phyloP scores from a whole-genome alignment of 2,888 invertebrate genomes.

The Tuta absoluta region DNA sequence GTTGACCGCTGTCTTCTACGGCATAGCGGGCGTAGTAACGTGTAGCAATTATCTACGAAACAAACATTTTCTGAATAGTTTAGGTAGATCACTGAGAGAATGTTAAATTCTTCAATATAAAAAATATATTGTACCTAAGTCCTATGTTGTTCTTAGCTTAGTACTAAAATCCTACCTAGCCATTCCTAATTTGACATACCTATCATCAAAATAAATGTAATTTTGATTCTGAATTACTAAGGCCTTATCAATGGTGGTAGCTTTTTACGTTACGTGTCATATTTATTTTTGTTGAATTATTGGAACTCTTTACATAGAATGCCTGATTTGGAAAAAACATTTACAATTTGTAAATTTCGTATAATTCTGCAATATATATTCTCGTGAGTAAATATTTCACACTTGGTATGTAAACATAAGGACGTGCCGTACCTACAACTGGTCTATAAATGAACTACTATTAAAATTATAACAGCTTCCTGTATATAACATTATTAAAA shows the following conservation, averaged over 20 bases:
- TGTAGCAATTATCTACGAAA: background rate
- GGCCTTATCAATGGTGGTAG: too few species aligned
- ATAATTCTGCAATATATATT: conserved; percentile 14
- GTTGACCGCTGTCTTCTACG: background rate
- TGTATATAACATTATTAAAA: background rate
- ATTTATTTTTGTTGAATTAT: background rate
- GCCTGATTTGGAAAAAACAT: background rate
- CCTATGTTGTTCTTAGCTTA: too few species aligned
- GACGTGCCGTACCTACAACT: background rate
- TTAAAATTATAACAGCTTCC: background rate
- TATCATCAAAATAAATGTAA: too few species aligned
- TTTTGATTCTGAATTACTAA: too few species aligned
- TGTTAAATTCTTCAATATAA: too few species aligned
- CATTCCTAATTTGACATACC: too few species aligned
- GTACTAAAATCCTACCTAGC: too few species aligned
- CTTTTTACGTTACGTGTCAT: background rate
- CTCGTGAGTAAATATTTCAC: background rate
- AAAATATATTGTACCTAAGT: too few species aligned
- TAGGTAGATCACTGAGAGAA: too few species aligned
- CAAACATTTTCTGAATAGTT: too few species aligned
- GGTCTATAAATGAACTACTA: background rate
- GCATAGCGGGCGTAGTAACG: background rate
- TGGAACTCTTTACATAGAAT: background rate
- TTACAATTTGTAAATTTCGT: conserved; percentile 4
- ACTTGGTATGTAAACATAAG: conserved; percentile 12